These are phyloP conservation scores for Tetramorium simillimum DNA, from an alignment of 1,140 invertebrate genomes.

Conservation along the genomic window DNA sequence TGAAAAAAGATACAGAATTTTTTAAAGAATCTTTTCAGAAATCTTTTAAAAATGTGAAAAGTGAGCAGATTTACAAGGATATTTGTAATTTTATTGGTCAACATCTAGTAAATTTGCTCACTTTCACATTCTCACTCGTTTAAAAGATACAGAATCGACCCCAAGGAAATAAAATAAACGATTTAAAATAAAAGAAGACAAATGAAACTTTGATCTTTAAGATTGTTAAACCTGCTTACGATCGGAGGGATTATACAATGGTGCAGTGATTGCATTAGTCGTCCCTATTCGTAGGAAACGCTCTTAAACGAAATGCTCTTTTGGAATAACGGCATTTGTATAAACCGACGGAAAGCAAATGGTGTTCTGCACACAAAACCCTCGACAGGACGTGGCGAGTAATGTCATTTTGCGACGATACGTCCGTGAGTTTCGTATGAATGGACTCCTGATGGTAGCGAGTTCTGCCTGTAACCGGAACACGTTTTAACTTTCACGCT, in stretches of 20 bases:
- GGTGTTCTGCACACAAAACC: not conserved
- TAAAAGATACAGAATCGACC: no score
- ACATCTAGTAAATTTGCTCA: no score
- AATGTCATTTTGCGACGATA: conserved; percentile 43
- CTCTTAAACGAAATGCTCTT: conserved; percentile 4
- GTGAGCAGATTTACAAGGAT: no score
- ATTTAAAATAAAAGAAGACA: not conserved
- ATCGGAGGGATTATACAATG: not conserved
- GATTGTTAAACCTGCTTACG: not conserved
- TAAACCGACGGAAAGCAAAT: conserved; percentile 7
- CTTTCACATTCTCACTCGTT: no score
- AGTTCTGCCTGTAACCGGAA: conserved; percentile 39
- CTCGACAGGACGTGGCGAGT: not conserved
- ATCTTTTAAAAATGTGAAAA: no score
- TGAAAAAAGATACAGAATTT: no score
- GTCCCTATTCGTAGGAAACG: not conserved
- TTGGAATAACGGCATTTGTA: conserved; percentile 12
- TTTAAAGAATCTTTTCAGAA: no score
- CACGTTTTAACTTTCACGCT: conserved; percentile 36
- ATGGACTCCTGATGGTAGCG: conserved; percentile 50
- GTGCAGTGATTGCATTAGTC: not conserved
- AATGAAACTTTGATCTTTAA: not conserved
- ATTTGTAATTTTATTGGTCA: no score
- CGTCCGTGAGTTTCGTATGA: conserved; percentile 20
- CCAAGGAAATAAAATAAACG: not conserved